Evolutionary conservation across 2,888 invertebrate genomes (phyloP).

Genomic region (Theodoxus fluviatilis): DNA sequence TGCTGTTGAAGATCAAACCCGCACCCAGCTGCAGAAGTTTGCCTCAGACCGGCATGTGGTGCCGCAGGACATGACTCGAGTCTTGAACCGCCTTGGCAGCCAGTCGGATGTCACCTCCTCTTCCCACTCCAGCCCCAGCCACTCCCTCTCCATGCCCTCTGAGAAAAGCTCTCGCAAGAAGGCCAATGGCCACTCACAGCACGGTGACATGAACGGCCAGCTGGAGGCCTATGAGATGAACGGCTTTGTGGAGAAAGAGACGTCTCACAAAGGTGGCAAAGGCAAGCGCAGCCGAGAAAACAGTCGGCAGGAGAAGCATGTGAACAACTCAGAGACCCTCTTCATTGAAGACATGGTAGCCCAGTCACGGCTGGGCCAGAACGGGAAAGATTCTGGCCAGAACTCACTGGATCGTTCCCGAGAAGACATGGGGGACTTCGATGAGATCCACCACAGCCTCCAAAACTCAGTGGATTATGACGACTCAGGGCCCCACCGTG

Average conservation of each 20-base stretch:
- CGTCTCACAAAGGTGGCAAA: constrained; percentile 37
- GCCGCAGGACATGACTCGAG: constrained; percentile 90
- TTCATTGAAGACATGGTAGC: constrained; percentile 40
- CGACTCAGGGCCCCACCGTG: constrained; percentile 79
- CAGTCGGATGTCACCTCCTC: no score
- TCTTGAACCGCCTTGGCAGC: constrained; percentile 58
- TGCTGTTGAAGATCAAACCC: constrained; percentile 92
- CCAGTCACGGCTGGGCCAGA: constrained; percentile 27
- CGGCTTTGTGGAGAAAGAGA: constrained; percentile 39
- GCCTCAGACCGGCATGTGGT: constrained; percentile 71
- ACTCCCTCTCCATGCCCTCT: constrained; percentile 20
- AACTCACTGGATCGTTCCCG: constrained; percentile 44
- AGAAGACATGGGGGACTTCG: constrained; percentile 31
- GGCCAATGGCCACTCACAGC: constrained; percentile 23
- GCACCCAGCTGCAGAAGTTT: constrained; percentile 81
- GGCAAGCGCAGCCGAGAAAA: constrained; percentile 39
- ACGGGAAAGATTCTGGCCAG: constrained; percentile 37
- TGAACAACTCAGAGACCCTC: constrained; percentile 40
- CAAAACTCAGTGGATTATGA: constrained; percentile 45
- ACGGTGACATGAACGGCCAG: not conserved
- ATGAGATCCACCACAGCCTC: constrained; percentile 35
- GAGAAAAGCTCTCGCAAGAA: constrained; percentile 20
- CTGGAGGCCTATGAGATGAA: constrained; percentile 38
- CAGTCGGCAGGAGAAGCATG: constrained; percentile 33
- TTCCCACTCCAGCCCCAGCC: no score